Evolutionary conservation across 1,140 invertebrate genomes (phyloP).

Genomic region (Bombus confusus): DNA sequence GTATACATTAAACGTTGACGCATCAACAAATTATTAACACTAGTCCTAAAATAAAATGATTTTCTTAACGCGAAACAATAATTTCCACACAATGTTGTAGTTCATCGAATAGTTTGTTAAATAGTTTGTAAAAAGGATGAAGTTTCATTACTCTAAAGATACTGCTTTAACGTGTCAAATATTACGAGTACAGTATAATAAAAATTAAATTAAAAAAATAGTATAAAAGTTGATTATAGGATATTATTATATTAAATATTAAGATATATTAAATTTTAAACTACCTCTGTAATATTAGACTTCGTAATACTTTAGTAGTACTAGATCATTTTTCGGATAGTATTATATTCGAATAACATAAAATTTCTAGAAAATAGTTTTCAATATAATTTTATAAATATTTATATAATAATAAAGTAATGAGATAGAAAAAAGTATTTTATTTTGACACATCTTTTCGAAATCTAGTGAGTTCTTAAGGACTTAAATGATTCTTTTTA

Average conservation of each 20-base stretch:
- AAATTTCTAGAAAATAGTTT: neutral
- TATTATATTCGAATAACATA: neutral
- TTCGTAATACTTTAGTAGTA: too few relatives aligned
- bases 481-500: too few relatives aligned
- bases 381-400: too few relatives aligned
- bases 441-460: too few relatives aligned
- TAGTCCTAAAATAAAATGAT: neutral
- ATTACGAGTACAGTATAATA: neutral
- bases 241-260: neutral
- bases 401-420: too few relatives aligned
- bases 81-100: neutral
- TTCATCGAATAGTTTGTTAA: neutral
- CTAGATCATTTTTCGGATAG: neutral
- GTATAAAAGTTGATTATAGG: neutral
- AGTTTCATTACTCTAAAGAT: neutral
- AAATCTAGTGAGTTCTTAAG: neutral
- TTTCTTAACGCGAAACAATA: neutral
- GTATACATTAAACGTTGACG: conserved; percentile 19
- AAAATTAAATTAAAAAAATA: neutral
- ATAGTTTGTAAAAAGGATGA: neutral
- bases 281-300: too few relatives aligned
- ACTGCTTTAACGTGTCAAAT: neutral
- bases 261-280: too few relatives aligned
- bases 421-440: too few relatives aligned
- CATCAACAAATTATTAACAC: neutral